A percentile compares a stretch with the other conserved stretches of the same genome.
phyloP scores from a whole-genome alignment of 2,113 vertebrate genomes.

The Poeciliopsis turrubarensis region DNA sequence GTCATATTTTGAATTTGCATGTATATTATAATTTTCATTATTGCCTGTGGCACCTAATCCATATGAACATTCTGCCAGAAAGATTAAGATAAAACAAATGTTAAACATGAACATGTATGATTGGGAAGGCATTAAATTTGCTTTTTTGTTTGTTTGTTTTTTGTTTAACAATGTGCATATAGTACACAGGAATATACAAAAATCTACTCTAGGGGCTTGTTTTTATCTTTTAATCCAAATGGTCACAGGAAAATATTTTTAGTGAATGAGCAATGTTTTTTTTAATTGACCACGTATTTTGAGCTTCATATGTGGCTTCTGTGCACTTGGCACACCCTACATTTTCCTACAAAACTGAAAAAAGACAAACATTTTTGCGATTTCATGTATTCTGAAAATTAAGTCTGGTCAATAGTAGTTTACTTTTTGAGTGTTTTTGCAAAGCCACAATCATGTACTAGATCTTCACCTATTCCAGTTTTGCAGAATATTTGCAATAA shows the following conservation, averaged over 20 bases:
- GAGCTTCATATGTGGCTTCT: too few species aligned
- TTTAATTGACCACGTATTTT: neutral
- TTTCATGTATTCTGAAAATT: too few species aligned
- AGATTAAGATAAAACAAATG: slow-evolving; percentile 56
- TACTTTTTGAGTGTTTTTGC: neutral
- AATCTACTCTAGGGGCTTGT: neutral
- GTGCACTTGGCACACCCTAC: neutral
- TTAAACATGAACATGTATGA: slow-evolving; percentile 28
- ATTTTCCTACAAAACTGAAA: neutral
- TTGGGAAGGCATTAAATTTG: neutral
- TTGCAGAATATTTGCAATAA: neutral
- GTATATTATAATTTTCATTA: slow-evolving; percentile 62
- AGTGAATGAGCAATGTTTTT: neutral
- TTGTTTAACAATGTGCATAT: neutral
- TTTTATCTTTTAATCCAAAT: neutral
- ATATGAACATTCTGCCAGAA: slow-evolving; percentile 40
- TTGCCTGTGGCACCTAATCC: slow-evolving; percentile 55
- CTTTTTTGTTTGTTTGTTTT: neutral
- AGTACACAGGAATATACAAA: neutral
- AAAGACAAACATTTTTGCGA: too few species aligned
- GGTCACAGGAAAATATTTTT: neutral
- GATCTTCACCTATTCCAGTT: neutral
- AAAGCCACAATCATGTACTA: neutral
- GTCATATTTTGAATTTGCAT: slow-evolving; percentile 58
- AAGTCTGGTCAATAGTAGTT: neutral